Evolutionary conservation across 2,888 invertebrate species (phyloP).

Genomic region (Andrena minutula): DNA sequence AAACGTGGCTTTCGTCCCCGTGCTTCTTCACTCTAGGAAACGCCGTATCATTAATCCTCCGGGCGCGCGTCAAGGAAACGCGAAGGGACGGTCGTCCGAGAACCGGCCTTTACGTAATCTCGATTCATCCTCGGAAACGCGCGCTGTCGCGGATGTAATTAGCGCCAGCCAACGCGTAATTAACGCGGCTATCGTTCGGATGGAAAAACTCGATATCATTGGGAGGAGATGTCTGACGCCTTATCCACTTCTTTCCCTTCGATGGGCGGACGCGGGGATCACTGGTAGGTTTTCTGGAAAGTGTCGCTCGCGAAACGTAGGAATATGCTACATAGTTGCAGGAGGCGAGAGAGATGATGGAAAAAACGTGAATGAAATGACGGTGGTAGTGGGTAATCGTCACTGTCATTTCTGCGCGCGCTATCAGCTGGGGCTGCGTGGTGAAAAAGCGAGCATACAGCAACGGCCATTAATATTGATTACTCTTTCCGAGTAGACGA

Average conservation of each 20-base stretch:
- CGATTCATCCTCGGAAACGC: conserved; percentile 51
- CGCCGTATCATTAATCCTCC: background rate
- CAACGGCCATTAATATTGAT: conserved; percentile 51
- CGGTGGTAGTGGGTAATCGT: too few species aligned
- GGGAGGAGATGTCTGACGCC: background rate
- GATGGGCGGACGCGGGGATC: background rate
- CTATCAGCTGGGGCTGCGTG: conserved; percentile 12
- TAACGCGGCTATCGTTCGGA: conserved; percentile 58
- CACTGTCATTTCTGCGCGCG: too few species aligned
- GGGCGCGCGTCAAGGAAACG: conserved; percentile 7
- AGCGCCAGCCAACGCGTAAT: conserved; percentile 53
- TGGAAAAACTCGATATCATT: conserved; percentile 37
- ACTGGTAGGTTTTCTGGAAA: too few species aligned
- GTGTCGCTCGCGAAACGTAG: too few species aligned
- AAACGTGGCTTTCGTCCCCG: background rate
- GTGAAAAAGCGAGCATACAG: conserved; percentile 31
- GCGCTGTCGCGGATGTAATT: conserved; percentile 59
- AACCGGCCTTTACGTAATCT: conserved; percentile 60
- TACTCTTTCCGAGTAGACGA: conserved; percentile 27
- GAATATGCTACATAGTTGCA: too few species aligned
- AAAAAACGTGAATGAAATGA: too few species aligned
- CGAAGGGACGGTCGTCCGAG: conserved; percentile 3
- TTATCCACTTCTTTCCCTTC: background rate
- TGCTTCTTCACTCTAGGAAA: background rate
- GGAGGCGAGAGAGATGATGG: background rate